Evolutionary conservation across 2,888 invertebrate species (phyloP), one percentile per base, ranked within the genome.

Genomic region (Phengaris alcon): DNA sequence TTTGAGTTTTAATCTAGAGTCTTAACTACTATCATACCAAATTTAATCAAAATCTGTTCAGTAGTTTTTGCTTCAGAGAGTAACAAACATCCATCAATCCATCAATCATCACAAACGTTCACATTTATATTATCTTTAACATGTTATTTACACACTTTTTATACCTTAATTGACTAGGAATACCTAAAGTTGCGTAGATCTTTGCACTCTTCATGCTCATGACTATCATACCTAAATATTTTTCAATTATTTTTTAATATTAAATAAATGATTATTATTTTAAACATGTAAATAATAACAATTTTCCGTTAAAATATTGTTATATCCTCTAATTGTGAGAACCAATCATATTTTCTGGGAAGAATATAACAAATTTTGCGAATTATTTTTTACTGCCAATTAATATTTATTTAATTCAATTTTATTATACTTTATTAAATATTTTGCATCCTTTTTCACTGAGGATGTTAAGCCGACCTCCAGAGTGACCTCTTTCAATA

Each of bases 401-500:
- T 22, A 59, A 10, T 54, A 15, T 59, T 59, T 22, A 22, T 59
- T 22, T 59, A 22, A 22, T 4, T 59, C 10, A 10, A 9, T 35
- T 35, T 35, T 35, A 35, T 35, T 35, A 35, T 22, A 10, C 54
- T 57, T 8, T 57, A 9, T 22, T 59, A 48, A 48, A 48, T 22
- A 9, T 59, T 59, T 59, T 10, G 59, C 9, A 5, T 59, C 22
- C 59, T 22, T 59, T 59, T 59, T 59, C 22, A 68, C 13, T 68
- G 6, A 46, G 68, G 44, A 68, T 68, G 46, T 44, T 55, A 13
- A 6, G 8, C 7, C 12, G 13, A 68, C 68, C 68, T 68, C 68
- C 68, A 68, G 6, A 68, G 46, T 13, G 68, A 46, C 68, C 68
- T 68, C n/a, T 46, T 7, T 68, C 46, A 68, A 68, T 12, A 68